A percentile compares a stretch with the other conserved stretches of the same genome.
Conservation (phyloP, 2,797 vertebrate species). For the Spinus pinus region DNA sequence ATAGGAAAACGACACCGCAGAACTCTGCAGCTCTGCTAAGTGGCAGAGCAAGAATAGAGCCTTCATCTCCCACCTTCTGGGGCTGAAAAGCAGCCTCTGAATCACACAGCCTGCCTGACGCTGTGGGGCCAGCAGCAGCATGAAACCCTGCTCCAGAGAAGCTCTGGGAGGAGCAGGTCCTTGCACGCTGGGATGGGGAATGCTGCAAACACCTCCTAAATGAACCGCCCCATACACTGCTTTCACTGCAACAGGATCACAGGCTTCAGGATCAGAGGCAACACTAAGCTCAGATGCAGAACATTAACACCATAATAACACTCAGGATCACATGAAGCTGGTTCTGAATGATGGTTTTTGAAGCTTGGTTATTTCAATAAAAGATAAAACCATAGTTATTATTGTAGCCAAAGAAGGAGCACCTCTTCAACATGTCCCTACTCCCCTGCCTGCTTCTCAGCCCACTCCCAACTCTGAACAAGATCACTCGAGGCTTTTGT, state of each 20-base stretch:
- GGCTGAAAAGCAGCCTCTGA: background rate
- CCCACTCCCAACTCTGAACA: conserved; percentile 18
- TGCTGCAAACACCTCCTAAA: background rate
- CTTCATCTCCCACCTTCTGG: background rate
- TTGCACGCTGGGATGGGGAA: background rate
- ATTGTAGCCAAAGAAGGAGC: background rate
- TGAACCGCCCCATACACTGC: background rate
- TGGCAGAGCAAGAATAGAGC: background rate
- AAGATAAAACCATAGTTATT: background rate
- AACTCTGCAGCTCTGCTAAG: background rate
- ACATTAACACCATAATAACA: background rate
- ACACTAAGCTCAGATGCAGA: background rate
- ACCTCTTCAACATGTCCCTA: background rate
- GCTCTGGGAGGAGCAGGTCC: background rate
- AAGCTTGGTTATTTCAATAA: background rate
- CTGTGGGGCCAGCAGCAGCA: background rate
- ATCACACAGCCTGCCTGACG: background rate
- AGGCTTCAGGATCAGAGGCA: background rate
- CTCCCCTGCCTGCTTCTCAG: conserved; percentile 1
- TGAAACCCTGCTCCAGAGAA: background rate
- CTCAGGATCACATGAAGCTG: background rate
- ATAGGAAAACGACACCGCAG: background rate
- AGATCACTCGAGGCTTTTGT: conserved; percentile 23
- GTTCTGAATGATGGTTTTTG: background rate
- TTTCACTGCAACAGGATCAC: background rate